Percentiles rank a stretch among this genome's conserved stretches.
Conservation (phyloP, 2,888 invertebrate species). For the Amiota communis region DNA sequence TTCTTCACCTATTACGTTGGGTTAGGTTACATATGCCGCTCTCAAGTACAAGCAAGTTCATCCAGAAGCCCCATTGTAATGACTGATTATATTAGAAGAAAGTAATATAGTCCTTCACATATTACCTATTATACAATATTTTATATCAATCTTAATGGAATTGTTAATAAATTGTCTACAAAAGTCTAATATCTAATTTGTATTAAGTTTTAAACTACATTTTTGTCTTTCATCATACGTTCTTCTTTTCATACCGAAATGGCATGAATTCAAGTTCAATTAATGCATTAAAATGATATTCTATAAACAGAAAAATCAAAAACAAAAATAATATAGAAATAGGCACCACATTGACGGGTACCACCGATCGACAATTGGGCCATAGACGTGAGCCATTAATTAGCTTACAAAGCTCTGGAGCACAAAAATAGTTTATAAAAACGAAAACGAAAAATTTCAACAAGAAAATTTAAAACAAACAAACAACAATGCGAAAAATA, state of each 20-base stretch:
- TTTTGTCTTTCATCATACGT: background rate
- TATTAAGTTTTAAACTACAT: too few species aligned
- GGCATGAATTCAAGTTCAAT: slow-evolving; percentile 25
- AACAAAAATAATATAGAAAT: slow-evolving; percentile 2
- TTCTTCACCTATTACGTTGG: too few species aligned
- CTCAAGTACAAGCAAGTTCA: too few species aligned
- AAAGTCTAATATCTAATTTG: too few species aligned
- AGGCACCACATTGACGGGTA: background rate
- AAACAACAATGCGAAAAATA: background rate
- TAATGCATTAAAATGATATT: slow-evolving; percentile 1
- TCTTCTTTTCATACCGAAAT: background rate
- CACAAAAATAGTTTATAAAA: slow-evolving; percentile 21
- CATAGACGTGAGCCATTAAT: slow-evolving; percentile 50
- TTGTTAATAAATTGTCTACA: too few species aligned
- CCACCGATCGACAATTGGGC: slow-evolving; percentile 44
- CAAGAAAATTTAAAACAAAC: background rate
- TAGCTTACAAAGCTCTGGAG: slow-evolving; percentile 45
- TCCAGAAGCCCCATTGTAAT: too few species aligned
- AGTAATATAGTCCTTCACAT: too few species aligned
- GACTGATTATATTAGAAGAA: too few species aligned
- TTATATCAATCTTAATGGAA: too few species aligned
- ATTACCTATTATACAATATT: too few species aligned
- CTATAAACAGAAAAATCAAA: background rate
- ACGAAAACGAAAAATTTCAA: background rate
- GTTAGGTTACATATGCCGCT: too few species aligned